These are phyloP conservation scores for Machimus rusticus DNA, from an alignment of 2,888 invertebrate genomes.

Conservation along the genomic window DNA sequence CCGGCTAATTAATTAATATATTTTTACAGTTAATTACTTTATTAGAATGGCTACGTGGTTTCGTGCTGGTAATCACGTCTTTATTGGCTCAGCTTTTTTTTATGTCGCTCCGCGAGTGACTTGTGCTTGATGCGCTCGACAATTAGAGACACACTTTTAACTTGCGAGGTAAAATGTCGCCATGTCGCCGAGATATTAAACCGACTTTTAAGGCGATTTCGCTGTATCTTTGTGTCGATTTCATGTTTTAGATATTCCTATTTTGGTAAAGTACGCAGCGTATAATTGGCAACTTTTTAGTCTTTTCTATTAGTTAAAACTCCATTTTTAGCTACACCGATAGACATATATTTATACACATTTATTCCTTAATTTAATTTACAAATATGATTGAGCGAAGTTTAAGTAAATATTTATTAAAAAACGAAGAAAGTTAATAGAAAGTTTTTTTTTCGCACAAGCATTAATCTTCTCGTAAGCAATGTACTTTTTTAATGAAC, in stretches of 20 bases:
- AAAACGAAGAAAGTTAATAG: too few species aligned
- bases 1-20: conserved; percentile 34
- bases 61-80: neutral
- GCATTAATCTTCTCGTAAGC: too few species aligned
- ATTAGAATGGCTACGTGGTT: conserved; percentile 6
- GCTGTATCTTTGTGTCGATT: neutral
- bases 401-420: too few species aligned
- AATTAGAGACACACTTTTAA: neutral
- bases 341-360: neutral
- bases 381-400: neutral
- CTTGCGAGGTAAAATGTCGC: neutral
- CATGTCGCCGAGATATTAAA: neutral
- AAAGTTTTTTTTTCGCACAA: neutral
- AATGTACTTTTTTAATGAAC: neutral
- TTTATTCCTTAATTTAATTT: neutral
- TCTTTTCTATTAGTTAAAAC: neutral
- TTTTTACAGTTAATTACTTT: conserved; percentile 32
- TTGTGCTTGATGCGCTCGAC: neutral
- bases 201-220: neutral
- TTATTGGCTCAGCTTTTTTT: neutral
- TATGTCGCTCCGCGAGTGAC: neutral
- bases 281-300: neutral
- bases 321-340: neutral
- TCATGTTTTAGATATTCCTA: neutral
- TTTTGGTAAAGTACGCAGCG: neutral